A percentile compares a stretch with the other conserved stretches of the same genome.
These are phyloP conservation scores for Nomada ferruginata DNA, from an alignment of 2,888 invertebrate genomes.

Conservation along the genomic window DNA sequence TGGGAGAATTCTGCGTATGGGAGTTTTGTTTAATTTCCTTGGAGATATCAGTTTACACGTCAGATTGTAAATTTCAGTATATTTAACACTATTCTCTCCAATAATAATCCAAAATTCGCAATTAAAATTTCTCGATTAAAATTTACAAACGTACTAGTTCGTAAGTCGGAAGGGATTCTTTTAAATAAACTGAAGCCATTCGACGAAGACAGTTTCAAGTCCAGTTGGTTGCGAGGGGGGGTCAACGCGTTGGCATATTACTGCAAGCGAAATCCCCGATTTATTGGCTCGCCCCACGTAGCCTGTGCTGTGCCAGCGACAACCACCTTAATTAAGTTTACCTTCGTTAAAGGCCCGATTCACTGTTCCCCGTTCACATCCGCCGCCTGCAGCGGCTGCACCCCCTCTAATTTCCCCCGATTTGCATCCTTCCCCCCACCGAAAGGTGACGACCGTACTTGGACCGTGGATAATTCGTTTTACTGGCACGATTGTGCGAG, in stretches of 20 bases:
- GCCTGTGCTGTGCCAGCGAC: constrained; percentile 42
- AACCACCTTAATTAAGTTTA: constrained; percentile 62
- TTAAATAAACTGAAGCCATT: not conserved
- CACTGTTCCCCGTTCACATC: constrained; percentile 52
- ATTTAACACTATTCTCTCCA: too few relatives aligned
- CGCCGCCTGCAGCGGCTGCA: constrained; percentile 42
- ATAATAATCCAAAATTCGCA: too few relatives aligned
- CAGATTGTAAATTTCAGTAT: too few relatives aligned
- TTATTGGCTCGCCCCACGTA: constrained; percentile 49
- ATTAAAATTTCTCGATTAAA: too few relatives aligned
- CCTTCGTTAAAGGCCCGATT: constrained; percentile 62
- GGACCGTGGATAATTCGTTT: constrained; percentile 33
- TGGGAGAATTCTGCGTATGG: too few relatives aligned
- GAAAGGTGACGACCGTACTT: constrained; percentile 8
- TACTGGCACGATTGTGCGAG: not conserved
- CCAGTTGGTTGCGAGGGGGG: constrained; percentile 2
- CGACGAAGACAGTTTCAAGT: not conserved
- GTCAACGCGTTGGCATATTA: constrained; percentile 38
- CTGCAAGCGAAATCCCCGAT: constrained; percentile 50
- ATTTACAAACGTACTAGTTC: too few relatives aligned
- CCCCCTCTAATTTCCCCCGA: constrained; percentile 15
- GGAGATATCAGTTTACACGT: too few relatives aligned
- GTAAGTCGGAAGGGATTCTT: not conserved
- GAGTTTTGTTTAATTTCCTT: too few relatives aligned
- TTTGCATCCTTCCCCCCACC: constrained; percentile 31